phyloP scores from a whole-genome alignment of 2,113 vertebrate genomes.

The Mionectes macconnelli region DNA sequence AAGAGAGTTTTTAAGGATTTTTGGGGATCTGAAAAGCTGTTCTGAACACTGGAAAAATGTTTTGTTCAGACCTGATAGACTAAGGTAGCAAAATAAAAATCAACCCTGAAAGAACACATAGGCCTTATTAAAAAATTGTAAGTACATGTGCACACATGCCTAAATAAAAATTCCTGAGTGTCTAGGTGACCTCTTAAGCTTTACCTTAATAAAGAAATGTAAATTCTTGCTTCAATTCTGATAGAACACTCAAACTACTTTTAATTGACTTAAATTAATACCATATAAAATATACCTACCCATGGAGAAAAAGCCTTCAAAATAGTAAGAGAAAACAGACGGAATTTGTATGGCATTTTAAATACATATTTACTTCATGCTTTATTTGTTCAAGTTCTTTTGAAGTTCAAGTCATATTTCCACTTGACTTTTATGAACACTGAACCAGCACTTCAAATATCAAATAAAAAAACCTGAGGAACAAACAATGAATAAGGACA shows the following conservation, averaged over 20 bases:
- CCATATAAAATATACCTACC: constrained; percentile 1
- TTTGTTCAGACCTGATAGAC: not conserved
- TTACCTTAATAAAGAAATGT: not conserved
- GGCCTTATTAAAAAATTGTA: not conserved
- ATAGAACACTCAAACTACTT: not conserved
- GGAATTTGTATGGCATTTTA: constrained; percentile 10
- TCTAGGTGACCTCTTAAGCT: not conserved
- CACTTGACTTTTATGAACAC: constrained; percentile 14
- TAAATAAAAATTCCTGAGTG: not conserved
- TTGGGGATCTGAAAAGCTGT: not conserved
- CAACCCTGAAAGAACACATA: not conserved
- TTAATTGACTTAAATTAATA: not conserved
- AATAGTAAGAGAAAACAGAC: not conserved
- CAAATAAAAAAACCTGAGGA: not conserved
- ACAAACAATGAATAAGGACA: not conserved
- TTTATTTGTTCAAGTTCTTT: constrained; percentile 9
- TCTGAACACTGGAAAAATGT: not conserved
- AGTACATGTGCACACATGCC: not conserved
- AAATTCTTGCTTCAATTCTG: not conserved
- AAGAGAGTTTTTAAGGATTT: not conserved
- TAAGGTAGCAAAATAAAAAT: not conserved
- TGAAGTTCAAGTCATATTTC: constrained; percentile 19
- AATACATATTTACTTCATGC: not conserved
- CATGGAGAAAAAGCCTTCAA: not conserved
- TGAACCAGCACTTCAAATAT: constrained; percentile 24